These are phyloP conservation scores for Amiota minor DNA, from an alignment of 2,888 invertebrate genomes.

Conservation along the genomic window DNA sequence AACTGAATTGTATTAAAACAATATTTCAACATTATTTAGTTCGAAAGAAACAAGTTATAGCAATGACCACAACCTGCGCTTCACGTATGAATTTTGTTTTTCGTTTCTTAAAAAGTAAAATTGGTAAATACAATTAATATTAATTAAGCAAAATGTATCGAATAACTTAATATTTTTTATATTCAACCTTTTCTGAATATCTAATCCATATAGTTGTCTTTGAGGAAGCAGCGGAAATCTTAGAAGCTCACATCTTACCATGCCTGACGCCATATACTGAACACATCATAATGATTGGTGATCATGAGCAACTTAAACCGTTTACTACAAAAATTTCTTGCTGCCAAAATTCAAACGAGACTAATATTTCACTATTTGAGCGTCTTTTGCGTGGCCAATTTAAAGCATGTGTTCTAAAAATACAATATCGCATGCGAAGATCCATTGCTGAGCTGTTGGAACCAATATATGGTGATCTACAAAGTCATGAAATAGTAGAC, in stretches of 20 bases:
- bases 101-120: slow-evolving; percentile 77
- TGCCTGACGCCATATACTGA: slow-evolving; percentile 82
- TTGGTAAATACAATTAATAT: slow-evolving; percentile 74
- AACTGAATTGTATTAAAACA: slow-evolving; percentile 75
- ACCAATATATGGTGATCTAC: slow-evolving; percentile 80
- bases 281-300: slow-evolving; percentile 89
- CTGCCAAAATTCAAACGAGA: slow-evolving; percentile 34
- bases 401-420: slow-evolving; percentile 76
- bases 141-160: background rate
- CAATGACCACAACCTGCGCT: slow-evolving; percentile 85
- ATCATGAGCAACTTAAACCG: slow-evolving; percentile 87
- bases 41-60: slow-evolving; percentile 77
- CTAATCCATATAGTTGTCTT: slow-evolving; percentile 78
- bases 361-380: slow-evolving; percentile 87
- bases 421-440: slow-evolving; percentile 85
- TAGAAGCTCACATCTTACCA: slow-evolving; percentile 87
- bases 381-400: slow-evolving; percentile 82
- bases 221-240: slow-evolving; percentile 91
- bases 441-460: slow-evolving; percentile 77
- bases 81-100: slow-evolving; percentile 80
- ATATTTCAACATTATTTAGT: slow-evolving; percentile 77
- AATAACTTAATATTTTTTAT: background rate
- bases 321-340: slow-evolving; percentile 71
- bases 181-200: too few species aligned
- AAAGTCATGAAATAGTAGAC: slow-evolving; percentile 75